Evolutionary conservation across 2,113 vertebrate species (phyloP).

Genomic region (Puma concolor): DNA sequence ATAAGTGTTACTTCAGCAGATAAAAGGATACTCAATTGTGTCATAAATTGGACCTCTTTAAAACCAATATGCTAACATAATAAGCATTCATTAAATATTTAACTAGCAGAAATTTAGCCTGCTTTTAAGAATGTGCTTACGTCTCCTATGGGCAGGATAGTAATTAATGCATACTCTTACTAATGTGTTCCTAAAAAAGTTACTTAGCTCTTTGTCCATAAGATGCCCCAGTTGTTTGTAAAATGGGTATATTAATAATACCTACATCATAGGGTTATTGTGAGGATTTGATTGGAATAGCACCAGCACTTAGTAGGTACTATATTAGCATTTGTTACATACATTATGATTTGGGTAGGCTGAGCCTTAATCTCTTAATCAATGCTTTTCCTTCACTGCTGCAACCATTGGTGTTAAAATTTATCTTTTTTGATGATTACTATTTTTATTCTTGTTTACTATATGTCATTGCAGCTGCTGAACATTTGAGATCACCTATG

Average conservation of each 20-base stretch:
- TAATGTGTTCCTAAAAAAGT: background rate
- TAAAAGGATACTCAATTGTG: conserved; percentile 2
- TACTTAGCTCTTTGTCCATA: background rate
- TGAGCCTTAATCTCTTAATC: background rate
- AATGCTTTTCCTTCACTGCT: background rate
- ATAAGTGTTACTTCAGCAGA: background rate
- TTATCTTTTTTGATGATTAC: background rate
- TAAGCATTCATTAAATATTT: conserved; percentile 54
- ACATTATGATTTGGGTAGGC: background rate
- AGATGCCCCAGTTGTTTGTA: background rate
- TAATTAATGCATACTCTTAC: background rate
- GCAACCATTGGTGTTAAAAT: background rate
- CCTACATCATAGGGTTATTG: background rate
- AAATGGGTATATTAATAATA: background rate
- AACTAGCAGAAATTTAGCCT: conserved; percentile 35
- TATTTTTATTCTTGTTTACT: background rate
- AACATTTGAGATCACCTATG: background rate
- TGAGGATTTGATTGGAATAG: background rate
- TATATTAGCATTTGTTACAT: background rate
- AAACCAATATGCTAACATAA: conserved; percentile 6
- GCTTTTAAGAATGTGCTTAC: background rate
- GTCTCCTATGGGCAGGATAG: background rate
- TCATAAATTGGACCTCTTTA: conserved; percentile 1
- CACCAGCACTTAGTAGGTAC: background rate
- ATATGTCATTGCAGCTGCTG: background rate